These are phyloP conservation scores for Stegophylla sp. DNA, from an alignment of 2,888 invertebrate species.

Conservation along the genomic window DNA sequence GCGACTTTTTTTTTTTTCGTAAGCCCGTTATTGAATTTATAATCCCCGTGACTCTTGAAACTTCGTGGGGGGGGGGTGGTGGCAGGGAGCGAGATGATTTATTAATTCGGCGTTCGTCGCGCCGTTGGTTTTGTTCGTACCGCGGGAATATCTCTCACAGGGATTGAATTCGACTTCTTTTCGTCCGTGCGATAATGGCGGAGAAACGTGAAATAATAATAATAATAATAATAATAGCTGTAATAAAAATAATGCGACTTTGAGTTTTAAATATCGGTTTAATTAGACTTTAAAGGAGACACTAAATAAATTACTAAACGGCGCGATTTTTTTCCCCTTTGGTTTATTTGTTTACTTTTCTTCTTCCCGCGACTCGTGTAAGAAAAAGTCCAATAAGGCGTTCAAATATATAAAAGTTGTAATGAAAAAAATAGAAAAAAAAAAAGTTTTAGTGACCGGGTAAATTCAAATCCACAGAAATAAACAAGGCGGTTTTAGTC, in stretches of 20 bases:
- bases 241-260: background rate
- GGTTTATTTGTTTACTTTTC: background rate
- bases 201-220: background rate
- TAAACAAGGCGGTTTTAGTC: slow-evolving; percentile 38
- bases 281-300: slow-evolving; percentile 43
- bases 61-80: too few species aligned
- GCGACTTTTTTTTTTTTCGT: too few species aligned
- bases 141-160: too few species aligned
- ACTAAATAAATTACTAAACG: slow-evolving; percentile 38
- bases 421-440: slow-evolving; percentile 17
- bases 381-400: slow-evolving; percentile 12
- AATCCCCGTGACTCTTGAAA: background rate
- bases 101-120: background rate
- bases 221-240: too few species aligned
- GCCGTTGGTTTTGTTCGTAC: background rate
- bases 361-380: background rate
- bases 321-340: background rate
- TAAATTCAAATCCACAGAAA: slow-evolving; percentile 2
- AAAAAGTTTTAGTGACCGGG: slow-evolving; percentile 27
- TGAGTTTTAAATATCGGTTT: slow-evolving; percentile 41
- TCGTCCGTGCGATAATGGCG: background rate
- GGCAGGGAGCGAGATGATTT: slow-evolving; percentile 7
- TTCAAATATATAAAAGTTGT: slow-evolving; percentile 12
- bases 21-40: background rate
- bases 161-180: slow-evolving; percentile 24